phyloP scores from a whole-genome alignment of 2,888 invertebrate genomes.

The Dryobotodes eremita region DNA sequence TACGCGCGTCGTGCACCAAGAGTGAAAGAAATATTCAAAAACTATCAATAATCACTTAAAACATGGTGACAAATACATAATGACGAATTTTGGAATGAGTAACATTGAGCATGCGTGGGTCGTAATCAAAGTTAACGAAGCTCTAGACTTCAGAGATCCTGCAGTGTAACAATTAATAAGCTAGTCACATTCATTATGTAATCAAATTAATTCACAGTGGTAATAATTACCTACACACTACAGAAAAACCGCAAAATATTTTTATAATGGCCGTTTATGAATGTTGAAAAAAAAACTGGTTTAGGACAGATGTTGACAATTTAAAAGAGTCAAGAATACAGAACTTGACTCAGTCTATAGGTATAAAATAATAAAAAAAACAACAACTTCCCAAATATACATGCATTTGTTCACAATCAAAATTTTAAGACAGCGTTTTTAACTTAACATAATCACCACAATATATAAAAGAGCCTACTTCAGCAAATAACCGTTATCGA shows the following conservation, averaged over 20 bases:
- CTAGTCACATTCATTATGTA: background rate
- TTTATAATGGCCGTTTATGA: background rate
- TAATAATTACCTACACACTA: no score
- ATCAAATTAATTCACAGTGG: background rate
- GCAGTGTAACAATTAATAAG: background rate
- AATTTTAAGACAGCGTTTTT: background rate
- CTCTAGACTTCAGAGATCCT: background rate
- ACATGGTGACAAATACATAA: background rate
- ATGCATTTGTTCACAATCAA: background rate
- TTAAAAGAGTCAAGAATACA: background rate
- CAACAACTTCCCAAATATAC: background rate
- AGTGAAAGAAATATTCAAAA: background rate
- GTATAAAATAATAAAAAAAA: background rate
- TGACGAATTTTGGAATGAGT: background rate
- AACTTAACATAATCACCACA: background rate
- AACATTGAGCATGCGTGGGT: background rate
- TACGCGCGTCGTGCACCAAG: background rate
- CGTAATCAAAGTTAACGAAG: background rate
- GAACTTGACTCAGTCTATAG: background rate
- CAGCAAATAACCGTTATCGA: constrained; percentile 26
- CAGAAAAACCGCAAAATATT: background rate
- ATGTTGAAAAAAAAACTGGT: background rate
- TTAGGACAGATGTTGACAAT: background rate
- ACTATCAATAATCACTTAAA: background rate
- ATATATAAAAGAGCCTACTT: constrained; percentile 5